Base-by-base conservation (phyloP, 2,888 invertebrate species). In the Coleophora flavipennella region DNA sequence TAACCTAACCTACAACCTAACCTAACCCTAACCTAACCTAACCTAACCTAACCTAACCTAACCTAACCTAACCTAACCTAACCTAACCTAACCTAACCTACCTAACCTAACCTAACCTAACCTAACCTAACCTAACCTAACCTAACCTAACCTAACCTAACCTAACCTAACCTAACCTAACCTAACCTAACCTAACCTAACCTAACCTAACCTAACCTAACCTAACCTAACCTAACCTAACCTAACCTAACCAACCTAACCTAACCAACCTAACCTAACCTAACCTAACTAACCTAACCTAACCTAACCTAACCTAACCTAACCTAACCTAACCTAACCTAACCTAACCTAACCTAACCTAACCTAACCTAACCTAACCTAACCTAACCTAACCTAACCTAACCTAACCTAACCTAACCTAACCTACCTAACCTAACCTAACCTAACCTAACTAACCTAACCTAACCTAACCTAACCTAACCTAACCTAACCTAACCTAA, bases 251-350 rank as follows among this genome's bases (percentile, higher is more conserved):
- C 38, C 38, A 39, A 39, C 38, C 33, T 33, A 40, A 36, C 36
- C 36, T n/a, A n/a, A n/a, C n/a, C n/a, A 36, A 40, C 37, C 37
- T 40, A 37, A 33, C 40, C 36, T 40, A 36, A 37, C n/a, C 36
- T 34, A 33, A 40, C 40, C 40, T 40, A 40, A 36, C 40, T 41
- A 40, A 40, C 38, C 40, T 37, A 40, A 43, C 40, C 43, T 41
- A 40, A 43, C 40, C 39, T 42, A 39, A 42, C 45, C 42, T 42
- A 45, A 42, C 40, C 40, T 40, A 43, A 43, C 40, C 40, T 40
- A 43, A 42, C 44, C 44, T 45, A 48, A 48, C 44, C 44, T 48
- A 45, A n/a, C n/a, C n/a, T 43, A 46, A 43, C 46, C 43, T 43
- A 46, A 45, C 43, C 46, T 43, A 43, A 46, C 43, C 46, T 42